A percentile compares a stretch with the other conserved stretches of the same genome.
phyloP scores from a whole-genome alignment of 2,797 vertebrate species.

The Rhinella marina region DNA sequence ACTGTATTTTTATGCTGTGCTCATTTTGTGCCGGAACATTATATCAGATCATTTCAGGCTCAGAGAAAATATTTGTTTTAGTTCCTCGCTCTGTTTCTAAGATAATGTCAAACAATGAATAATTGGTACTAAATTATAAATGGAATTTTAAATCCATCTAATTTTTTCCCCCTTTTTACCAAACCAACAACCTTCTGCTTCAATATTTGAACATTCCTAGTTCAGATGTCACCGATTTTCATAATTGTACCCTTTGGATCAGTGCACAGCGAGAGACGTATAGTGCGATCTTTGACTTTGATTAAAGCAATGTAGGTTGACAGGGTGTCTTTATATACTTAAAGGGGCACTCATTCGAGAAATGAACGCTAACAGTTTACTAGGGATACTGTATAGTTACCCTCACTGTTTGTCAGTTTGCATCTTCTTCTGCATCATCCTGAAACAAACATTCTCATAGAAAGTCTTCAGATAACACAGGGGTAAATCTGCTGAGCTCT shows the following conservation, averaged over 20 bases:
- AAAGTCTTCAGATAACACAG: too few relatives aligned
- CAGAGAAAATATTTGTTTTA: constrained; percentile 54
- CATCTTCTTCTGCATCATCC: too few relatives aligned
- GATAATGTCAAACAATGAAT: constrained; percentile 59
- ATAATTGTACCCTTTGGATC: neutral
- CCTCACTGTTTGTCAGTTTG: too few relatives aligned
- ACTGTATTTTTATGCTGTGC: constrained; percentile 36
- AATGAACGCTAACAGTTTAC: too few relatives aligned
- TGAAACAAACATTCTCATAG: too few relatives aligned
- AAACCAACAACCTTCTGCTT: constrained; percentile 17
- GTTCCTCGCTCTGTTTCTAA: constrained; percentile 31
- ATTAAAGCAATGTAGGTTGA: neutral
- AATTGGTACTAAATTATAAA: constrained; percentile 57
- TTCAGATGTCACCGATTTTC: constrained; percentile 13
- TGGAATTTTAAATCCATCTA: constrained; percentile 47
- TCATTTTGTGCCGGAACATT: constrained; percentile 45
- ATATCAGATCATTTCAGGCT: constrained; percentile 47
- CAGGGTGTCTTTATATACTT: neutral
- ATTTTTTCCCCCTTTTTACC: constrained; percentile 31
- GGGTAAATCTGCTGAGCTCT: too few relatives aligned
- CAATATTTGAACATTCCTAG: constrained; percentile 25
- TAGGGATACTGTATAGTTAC: too few relatives aligned
- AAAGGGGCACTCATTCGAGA: too few relatives aligned
- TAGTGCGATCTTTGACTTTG: neutral
- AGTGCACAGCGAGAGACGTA: neutral